Percentiles rank a stretch among this genome's conserved stretches.
These are phyloP conservation scores for Lucilia cuprina DNA, from an alignment of 1,140 invertebrate species.

Conservation along the genomic window DNA sequence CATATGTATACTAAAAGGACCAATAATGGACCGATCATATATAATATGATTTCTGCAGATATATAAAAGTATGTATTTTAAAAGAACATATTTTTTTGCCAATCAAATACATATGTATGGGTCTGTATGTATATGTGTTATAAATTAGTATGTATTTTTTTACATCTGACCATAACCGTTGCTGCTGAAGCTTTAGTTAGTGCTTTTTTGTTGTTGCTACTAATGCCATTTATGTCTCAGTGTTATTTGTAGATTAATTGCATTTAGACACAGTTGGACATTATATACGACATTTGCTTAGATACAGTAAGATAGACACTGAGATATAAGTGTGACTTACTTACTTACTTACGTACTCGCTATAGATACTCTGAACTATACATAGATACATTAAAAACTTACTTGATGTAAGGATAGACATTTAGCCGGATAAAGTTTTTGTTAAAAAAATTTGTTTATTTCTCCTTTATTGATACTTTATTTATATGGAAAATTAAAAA, in stretches of 20 bases:
- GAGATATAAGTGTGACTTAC: not conserved
- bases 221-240: constrained; percentile 30
- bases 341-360: not conserved
- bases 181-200: not conserved
- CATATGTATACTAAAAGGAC: too few species aligned
- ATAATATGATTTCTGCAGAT: too few species aligned
- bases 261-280: constrained; percentile 34
- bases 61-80: too few species aligned
- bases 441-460: not conserved
- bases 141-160: too few species aligned
- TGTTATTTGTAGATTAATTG: constrained; percentile 31
- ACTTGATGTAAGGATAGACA: not conserved
- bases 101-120: too few species aligned
- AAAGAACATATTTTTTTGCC: too few species aligned
- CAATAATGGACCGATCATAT: too few species aligned
- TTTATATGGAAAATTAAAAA: constrained; percentile 29
- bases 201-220: not conserved
- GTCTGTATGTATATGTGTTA: too few species aligned
- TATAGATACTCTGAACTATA: not conserved
- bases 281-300: constrained; percentile 14
- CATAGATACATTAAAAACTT: not conserved
- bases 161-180: not conserved
- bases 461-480: not conserved
- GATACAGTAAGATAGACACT: not conserved
- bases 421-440: not conserved